Base-by-base conservation (phyloP, 2,797 vertebrate species). In the Pantherophis alleghaniensis region DNA sequence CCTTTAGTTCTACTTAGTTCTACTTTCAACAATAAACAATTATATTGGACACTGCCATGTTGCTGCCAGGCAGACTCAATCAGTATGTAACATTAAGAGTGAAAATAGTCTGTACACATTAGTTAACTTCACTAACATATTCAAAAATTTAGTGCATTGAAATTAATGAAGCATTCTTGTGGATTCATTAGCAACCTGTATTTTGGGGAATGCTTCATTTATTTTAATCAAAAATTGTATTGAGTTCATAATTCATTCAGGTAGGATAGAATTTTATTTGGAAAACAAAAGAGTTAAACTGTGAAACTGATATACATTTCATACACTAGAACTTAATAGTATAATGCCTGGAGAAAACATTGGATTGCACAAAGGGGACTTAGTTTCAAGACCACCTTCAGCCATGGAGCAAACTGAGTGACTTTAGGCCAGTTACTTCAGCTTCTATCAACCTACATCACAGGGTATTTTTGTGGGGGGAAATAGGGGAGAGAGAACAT, bases 151-250 rank as follows among this genome's bases (percentile, higher is more conserved):
- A 83, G 42, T 55, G 32, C 87, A 95, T 55, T 96, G 91, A 95
- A 97, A 96, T 91, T 95, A 96, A 96, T 93, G 92, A 74, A 53
- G 51, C 59, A 96, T 92, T 93, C 63, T 89, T 93, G 74, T 90
- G 90, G 93, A 96, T 96, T 97, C 93, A 95, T 95, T 96, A 97
- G 87, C 59, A 94, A 86, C 51, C 69, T 95, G 88, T 47, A 95
- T 95, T 89, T 89, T 66, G 22, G 91, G 86, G 63, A 95, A 96
- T 0, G 24, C 60, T 96, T 91, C 91, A 95, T 91, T 97, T 96
- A 92, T 95, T 96, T 95, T 94, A 95, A 96, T 94, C 94, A 93
- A 96, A 42, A 93, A 92, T 92, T 95, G 93, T 96, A 92, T 95
- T 90, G 93, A 95, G 94, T 79, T 93, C 92, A 89, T n/a, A 92